These are phyloP conservation scores for Carposina sasakii DNA, from an alignment of 1,140 invertebrate genomes.

Conservation along the genomic window DNA sequence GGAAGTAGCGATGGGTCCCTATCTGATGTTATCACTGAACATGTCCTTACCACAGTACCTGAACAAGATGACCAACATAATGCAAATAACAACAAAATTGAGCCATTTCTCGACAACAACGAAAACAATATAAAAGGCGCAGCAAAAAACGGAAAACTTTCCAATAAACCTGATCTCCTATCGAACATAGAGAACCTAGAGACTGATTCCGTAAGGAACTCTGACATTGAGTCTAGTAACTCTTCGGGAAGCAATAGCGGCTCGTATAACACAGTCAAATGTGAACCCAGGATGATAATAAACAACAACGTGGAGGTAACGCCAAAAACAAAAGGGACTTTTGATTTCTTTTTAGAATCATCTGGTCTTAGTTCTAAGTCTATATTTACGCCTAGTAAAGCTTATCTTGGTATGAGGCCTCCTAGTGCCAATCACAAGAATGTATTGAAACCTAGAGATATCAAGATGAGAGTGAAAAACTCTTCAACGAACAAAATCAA, in stretches of 20 bases:
- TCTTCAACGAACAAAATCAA: slow-evolving; percentile 69
- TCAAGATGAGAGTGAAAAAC: slow-evolving; percentile 77
- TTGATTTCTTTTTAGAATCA: slow-evolving; percentile 84
- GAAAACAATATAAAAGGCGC: slow-evolving; percentile 34
- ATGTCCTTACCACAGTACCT: slow-evolving; percentile 46
- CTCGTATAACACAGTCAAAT: slow-evolving; percentile 70
- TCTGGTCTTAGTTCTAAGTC: slow-evolving; percentile 87
- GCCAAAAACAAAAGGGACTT: slow-evolving; percentile 60
- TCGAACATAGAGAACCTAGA: slow-evolving; percentile 72
- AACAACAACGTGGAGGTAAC: slow-evolving; percentile 33
- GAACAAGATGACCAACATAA: slow-evolving; percentile 44
- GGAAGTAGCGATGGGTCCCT: slow-evolving; percentile 74
- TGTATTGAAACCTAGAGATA: slow-evolving; percentile 84
- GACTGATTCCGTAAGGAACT: slow-evolving; percentile 71
- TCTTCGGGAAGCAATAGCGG: slow-evolving; percentile 72
- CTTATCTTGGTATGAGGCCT: slow-evolving; percentile 52
- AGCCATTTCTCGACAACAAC: slow-evolving; percentile 47
- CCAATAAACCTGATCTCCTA: slow-evolving; percentile 70
- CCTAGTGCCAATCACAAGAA: slow-evolving; percentile 83
- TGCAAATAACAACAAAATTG: slow-evolving; percentile 34
- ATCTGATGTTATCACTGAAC: slow-evolving; percentile 72
- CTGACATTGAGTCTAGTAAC: slow-evolving; percentile 70
- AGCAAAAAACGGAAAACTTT: slow-evolving; percentile 60
- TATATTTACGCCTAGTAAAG: slow-evolving; percentile 80
- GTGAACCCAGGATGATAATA: slow-evolving; percentile 58